Evolutionary conservation across 2,797 vertebrate species (phyloP).

Genomic region (Craterocephalus amniculus): DNA sequence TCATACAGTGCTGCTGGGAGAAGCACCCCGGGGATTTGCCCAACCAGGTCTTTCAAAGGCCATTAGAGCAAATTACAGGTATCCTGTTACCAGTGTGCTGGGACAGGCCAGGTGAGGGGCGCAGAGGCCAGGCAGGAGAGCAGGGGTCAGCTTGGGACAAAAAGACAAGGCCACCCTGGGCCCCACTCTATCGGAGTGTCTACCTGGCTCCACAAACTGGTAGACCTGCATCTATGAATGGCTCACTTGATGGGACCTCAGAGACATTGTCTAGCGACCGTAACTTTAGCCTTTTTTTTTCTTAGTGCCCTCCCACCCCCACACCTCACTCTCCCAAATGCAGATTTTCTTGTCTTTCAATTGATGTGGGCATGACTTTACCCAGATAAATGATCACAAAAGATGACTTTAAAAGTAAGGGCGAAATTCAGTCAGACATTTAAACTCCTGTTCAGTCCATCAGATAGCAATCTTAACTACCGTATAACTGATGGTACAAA

Average conservation of each 20-base stretch:
- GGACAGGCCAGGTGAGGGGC: slow-evolving; percentile 85
- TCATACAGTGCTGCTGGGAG: slow-evolving; percentile 80
- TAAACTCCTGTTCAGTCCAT: background rate
- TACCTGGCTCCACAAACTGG: slow-evolving; percentile 77
- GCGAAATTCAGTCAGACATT: slow-evolving; percentile 17
- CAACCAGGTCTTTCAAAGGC: slow-evolving; percentile 87
- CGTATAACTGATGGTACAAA: background rate
- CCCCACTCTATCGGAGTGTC: slow-evolving; percentile 78
- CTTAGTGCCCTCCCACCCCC: slow-evolving; percentile 44
- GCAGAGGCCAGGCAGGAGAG: slow-evolving; percentile 83
- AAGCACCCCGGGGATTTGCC: slow-evolving; percentile 85
- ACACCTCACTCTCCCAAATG: slow-evolving; percentile 49
- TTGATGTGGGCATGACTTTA: slow-evolving; percentile 60
- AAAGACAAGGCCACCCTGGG: slow-evolving; percentile 79
- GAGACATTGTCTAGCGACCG: slow-evolving; percentile 81
- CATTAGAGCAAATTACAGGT: slow-evolving; percentile 90
- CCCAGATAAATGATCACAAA: slow-evolving; percentile 38
- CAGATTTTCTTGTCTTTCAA: slow-evolving; percentile 60
- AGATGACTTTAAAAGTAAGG: slow-evolving; percentile 32
- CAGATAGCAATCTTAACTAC: background rate
- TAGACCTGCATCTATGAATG: slow-evolving; percentile 78
- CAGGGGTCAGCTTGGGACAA: slow-evolving; percentile 87
- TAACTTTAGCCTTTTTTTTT: slow-evolving; percentile 82
- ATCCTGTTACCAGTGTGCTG: slow-evolving; percentile 84
- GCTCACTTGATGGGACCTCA: slow-evolving; percentile 82